A percentile compares a stretch with the other conserved stretches of the same genome.
These are phyloP conservation scores for Astropecten irregularis DNA, from an alignment of 53 echinoderm and acorn worm species.

Conservation along the genomic window DNA sequence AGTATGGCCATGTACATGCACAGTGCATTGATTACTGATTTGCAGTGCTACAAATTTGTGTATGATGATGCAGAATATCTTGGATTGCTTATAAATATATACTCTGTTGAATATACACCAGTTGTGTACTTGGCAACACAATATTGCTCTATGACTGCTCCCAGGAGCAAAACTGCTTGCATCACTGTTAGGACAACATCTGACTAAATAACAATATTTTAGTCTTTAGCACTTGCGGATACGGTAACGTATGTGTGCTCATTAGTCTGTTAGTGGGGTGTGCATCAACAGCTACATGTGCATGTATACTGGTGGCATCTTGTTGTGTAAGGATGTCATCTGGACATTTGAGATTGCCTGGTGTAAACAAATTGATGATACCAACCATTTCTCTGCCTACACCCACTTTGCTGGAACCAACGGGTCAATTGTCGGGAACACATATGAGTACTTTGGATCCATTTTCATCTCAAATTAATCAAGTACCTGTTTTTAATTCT, in stretches of 20 bases:
- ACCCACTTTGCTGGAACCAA: conserved; percentile 17
- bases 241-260: background rate
- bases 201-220: background rate
- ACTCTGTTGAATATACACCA: background rate
- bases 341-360: background rate
- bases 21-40: background rate
- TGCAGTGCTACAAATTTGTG: background rate
- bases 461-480: background rate
- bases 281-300: background rate
- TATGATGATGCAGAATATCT: background rate
- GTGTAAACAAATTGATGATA: background rate
- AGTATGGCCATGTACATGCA: background rate
- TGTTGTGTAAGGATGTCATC: background rate
- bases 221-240: background rate
- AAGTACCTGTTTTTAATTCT: background rate
- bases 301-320: background rate
- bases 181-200: background rate
- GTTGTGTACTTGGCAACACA: too few species aligned
- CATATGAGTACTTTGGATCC: background rate
- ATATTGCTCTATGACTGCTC: too few species aligned
- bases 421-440: background rate
- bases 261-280: background rate
- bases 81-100: background rate
- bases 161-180: background rate
- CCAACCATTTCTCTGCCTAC: conserved; percentile 53